phyloP scores from a whole-genome alignment of 1,140 invertebrate species.

The Rhyzopertha dominica region DNA sequence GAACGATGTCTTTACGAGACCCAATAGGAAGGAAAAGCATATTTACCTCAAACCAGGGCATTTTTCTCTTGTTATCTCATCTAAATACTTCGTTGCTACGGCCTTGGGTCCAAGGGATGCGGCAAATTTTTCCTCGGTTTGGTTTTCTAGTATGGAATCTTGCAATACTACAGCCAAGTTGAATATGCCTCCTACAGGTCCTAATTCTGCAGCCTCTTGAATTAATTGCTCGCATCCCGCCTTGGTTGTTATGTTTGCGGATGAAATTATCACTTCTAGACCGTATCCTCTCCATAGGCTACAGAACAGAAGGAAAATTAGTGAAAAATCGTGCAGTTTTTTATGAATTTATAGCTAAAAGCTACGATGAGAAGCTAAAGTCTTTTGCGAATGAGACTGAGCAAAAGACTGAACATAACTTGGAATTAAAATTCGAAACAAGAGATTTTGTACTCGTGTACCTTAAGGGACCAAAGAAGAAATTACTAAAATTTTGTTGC shows the following conservation, averaged over 20 bases:
- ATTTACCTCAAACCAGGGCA: slow-evolving; percentile 51
- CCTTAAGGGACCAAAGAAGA: too few relatives aligned
- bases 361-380: too few relatives aligned
- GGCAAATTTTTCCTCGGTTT: slow-evolving; percentile 54
- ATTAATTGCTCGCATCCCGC: slow-evolving; percentile 60
- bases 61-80: slow-evolving; percentile 52
- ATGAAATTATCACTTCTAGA: slow-evolving; percentile 58
- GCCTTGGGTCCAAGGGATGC: slow-evolving; percentile 57
- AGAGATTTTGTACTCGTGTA: too few relatives aligned
- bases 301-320: slow-evolving; percentile 20
- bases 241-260: slow-evolving; percentile 57
- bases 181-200: slow-evolving; percentile 72
- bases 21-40: too few relatives aligned
- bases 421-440: too few relatives aligned
- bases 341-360: too few relatives aligned
- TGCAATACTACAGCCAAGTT: slow-evolving; percentile 71
- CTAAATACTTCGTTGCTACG: slow-evolving; percentile 55
- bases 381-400: too few relatives aligned
- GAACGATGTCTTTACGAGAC: too few relatives aligned
- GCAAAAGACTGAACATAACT: too few relatives aligned
- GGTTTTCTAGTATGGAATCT: slow-evolving; percentile 60
- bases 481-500: too few relatives aligned
- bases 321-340: too few relatives aligned
- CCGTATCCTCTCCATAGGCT: slow-evolving; percentile 61
- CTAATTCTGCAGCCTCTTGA: slow-evolving; percentile 54